These are phyloP conservation scores for Trachelus iudaicus DNA, from an alignment of 2,888 invertebrate genomes.

Conservation along the genomic window DNA sequence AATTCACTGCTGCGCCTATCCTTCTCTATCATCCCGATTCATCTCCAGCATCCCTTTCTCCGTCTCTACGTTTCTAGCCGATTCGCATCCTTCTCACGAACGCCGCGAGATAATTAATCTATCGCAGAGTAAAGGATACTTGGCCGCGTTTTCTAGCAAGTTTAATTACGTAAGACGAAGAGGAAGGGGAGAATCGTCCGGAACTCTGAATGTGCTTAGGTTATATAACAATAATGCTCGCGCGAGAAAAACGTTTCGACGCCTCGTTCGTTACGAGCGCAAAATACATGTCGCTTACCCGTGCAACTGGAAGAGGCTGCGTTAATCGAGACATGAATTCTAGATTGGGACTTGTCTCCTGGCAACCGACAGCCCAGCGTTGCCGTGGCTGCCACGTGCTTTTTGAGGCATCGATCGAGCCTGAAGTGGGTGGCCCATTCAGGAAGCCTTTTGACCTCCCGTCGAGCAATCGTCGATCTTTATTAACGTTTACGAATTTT, in stretches of 20 bases:
- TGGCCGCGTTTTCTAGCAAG: background rate
- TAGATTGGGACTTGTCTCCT: background rate
- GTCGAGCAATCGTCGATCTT: background rate
- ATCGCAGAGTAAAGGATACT: background rate
- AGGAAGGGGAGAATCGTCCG: background rate
- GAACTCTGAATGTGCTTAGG: background rate
- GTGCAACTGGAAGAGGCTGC: background rate
- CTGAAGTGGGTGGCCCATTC: too few relatives aligned
- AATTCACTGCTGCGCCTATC: background rate
- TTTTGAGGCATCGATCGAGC: too few relatives aligned
- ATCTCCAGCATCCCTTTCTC: background rate
- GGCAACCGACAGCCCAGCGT: background rate
- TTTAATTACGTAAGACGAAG: background rate
- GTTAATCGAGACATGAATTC: background rate
- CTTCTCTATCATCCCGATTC: background rate
- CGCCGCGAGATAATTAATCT: background rate
- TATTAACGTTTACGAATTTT: background rate
- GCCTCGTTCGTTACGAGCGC: background rate
- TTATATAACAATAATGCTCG: background rate
- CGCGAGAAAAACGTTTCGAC: background rate
- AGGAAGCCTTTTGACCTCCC: background rate
- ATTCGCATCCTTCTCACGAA: background rate
- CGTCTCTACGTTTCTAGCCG: background rate
- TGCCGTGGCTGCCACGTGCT: too few relatives aligned
- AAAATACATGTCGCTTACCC: background rate